These are phyloP conservation scores for Sebastes aleutianus DNA, from an alignment of 2,797 vertebrate species.

Conservation along the genomic window DNA sequence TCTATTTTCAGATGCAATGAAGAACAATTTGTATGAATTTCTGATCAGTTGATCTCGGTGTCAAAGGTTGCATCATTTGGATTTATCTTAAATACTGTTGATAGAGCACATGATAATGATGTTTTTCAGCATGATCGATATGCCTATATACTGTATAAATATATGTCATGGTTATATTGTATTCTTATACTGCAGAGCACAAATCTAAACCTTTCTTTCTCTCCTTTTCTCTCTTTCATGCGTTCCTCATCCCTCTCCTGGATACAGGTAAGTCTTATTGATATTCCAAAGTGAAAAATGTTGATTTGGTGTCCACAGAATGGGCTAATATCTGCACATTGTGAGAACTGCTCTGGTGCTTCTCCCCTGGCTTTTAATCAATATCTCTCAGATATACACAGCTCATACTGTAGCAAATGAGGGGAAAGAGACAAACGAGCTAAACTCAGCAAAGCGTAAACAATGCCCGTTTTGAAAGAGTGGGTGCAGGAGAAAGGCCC, in stretches of 20 bases:
- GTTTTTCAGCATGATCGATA: conserved; percentile 15
- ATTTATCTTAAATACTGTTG: conserved; percentile 24
- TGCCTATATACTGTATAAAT: not conserved
- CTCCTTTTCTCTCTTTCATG: conserved; percentile 35
- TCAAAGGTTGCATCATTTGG: conserved; percentile 22
- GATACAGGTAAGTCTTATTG: conserved; percentile 58
- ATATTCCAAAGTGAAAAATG: conserved; percentile 41
- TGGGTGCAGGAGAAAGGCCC: conserved; percentile 44
- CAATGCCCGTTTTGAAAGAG: conserved; percentile 63
- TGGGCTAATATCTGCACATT: conserved; percentile 43
- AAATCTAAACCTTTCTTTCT: conserved; percentile 17
- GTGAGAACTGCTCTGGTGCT: conserved; percentile 37
- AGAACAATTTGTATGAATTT: conserved; percentile 4
- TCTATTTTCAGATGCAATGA: not conserved
- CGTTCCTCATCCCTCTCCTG: conserved; percentile 12
- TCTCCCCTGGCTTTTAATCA: conserved; percentile 61
- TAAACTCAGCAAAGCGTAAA: conserved; percentile 68
- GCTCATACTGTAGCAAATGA: conserved; percentile 57
- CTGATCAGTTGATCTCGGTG: conserved; percentile 27
- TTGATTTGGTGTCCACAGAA: conserved; percentile 39
- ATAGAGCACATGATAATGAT: conserved; percentile 5
- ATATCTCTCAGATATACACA: conserved; percentile 59
- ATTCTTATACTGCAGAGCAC: not conserved
- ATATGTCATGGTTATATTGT: not conserved
- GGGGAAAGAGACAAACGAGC: conserved; percentile 65